Percentiles rank a stretch among this genome's conserved stretches.
These are phyloP conservation scores for Fukomys damarensis DNA, from an alignment of 2,113 vertebrate genomes.

Conservation along the genomic window DNA sequence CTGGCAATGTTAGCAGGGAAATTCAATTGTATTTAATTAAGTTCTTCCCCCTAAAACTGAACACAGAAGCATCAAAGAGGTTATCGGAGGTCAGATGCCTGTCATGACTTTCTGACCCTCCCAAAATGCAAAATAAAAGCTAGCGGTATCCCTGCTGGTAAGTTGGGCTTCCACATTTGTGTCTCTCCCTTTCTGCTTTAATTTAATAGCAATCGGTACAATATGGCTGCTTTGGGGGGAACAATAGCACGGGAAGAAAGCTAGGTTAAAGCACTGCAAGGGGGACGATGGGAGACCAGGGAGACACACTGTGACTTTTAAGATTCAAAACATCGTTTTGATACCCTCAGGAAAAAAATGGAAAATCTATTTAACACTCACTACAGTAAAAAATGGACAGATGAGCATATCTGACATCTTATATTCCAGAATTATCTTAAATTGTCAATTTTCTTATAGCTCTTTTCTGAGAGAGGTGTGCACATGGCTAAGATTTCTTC, in stretches of 20 bases:
- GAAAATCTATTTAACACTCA: slow-evolving; percentile 89
- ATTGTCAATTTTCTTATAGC: neutral
- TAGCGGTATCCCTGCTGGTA: slow-evolving; percentile 90
- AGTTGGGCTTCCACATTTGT: slow-evolving; percentile 89
- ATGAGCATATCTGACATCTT: slow-evolving; percentile 80
- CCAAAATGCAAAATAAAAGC: slow-evolving; percentile 91
- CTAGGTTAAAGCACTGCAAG: slow-evolving; percentile 89
- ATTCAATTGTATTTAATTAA: slow-evolving; percentile 97
- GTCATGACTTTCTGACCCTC: slow-evolving; percentile 95
- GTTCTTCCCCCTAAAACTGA: slow-evolving; percentile 89
- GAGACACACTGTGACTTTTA: slow-evolving; percentile 85
- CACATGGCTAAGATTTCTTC: neutral
- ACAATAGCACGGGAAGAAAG: slow-evolving; percentile 92
- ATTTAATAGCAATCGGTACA: slow-evolving; percentile 96
- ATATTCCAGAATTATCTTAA: slow-evolving; percentile 73
- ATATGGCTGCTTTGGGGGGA: slow-evolving; percentile 92
- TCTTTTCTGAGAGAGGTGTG: neutral
- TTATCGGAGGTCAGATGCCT: slow-evolving; percentile 94
- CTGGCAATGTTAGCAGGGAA: slow-evolving; percentile 91
- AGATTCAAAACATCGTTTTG: slow-evolving; percentile 87
- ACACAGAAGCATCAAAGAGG: slow-evolving; percentile 86
- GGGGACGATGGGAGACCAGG: slow-evolving; percentile 87
- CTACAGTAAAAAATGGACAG: slow-evolving; percentile 86
- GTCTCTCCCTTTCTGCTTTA: slow-evolving; percentile 92
- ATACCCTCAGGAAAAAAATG: slow-evolving; percentile 85